A percentile compares a stretch with the other conserved stretches of the same genome.
Conservation (phyloP, 2,113 vertebrate genomes). For the Eurypyga helias region DNA sequence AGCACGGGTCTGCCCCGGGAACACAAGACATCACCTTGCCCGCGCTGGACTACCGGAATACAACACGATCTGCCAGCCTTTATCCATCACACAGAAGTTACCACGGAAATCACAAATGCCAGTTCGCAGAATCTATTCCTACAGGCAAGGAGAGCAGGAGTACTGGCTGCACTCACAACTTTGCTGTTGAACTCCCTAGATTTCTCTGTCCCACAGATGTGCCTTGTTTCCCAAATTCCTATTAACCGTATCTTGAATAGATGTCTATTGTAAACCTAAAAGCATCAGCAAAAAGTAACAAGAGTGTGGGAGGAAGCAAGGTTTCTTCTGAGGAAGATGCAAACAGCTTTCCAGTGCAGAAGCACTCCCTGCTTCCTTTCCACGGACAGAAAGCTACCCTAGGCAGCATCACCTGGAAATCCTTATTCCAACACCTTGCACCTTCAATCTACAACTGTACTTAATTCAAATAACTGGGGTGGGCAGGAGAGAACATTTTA, state of each 20-base stretch:
- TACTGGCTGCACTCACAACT: neutral
- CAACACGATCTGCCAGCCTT: neutral
- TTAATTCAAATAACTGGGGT: neutral
- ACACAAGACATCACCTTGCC: neutral
- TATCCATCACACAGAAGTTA: neutral
- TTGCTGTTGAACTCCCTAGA: neutral
- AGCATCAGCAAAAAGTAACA: neutral
- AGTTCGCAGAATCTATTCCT: neutral
- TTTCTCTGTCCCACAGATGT: neutral
- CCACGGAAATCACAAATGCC: neutral
- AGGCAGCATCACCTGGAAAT: neutral
- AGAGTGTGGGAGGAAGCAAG: neutral
- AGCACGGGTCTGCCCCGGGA: neutral
- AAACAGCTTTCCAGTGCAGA: neutral
- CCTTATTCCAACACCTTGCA: neutral
- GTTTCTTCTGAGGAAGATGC: neutral
- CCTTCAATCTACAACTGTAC: neutral
- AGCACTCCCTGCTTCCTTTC: neutral
- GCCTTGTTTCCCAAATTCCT: neutral
- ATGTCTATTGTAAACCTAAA: neutral
- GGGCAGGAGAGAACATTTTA: neutral
- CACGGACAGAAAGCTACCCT: neutral
- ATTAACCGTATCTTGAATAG: neutral
- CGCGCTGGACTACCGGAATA: neutral
- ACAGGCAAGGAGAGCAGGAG: neutral